Evolutionary conservation across 1,140 invertebrate genomes (phyloP), one percentile per base, ranked within the genome.

Genomic region (Drosophila ananassae): DNA sequence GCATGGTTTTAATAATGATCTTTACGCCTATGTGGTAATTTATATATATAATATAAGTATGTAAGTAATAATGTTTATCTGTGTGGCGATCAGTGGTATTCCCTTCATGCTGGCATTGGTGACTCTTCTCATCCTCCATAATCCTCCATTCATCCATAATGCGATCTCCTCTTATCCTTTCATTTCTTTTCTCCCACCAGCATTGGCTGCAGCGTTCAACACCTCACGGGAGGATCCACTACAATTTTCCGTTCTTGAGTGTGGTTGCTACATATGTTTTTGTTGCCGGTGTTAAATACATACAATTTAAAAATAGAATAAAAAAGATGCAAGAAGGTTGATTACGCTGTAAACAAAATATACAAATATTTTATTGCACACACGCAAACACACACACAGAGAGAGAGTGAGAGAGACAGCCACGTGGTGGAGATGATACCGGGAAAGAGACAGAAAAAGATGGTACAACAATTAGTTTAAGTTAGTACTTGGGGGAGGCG

Each of bases 281-380:
- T 87, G 77, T 67, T 87, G 75, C 69, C 79, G 76, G 83, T 75
- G 83, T 89, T 76, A 89, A 90, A 89, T 82, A 90, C 78, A 85
- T 87, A 87, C 75, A 87, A 51, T 87, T 87, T 89, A 79, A 89
- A 89, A 90, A 85, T 85, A 90, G 77, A 87, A 85, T 89, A 90
- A 89, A 79, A 78, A 84, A 89, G 77, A 78, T 66, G 71, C 77
- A 78, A 82, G 66, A 74, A 76, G 82, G 59, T 90, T 90, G 89
- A 89, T 90, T 90, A 90, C 89, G 89, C 89, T 90, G 80, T 51
- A 79, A 77, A 63, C 34, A 69, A 57, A 37, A 39, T 57, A 39
- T 34, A 56, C 54, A 74, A 58, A 50, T 39, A 6, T 32, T 47
- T 57, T 66, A 61, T 64, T 58, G 41, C 28, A 77, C 25, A 80